Base-by-base conservation (phyloP, 1,140 invertebrate genomes). In the Apis dorsata region DNA sequence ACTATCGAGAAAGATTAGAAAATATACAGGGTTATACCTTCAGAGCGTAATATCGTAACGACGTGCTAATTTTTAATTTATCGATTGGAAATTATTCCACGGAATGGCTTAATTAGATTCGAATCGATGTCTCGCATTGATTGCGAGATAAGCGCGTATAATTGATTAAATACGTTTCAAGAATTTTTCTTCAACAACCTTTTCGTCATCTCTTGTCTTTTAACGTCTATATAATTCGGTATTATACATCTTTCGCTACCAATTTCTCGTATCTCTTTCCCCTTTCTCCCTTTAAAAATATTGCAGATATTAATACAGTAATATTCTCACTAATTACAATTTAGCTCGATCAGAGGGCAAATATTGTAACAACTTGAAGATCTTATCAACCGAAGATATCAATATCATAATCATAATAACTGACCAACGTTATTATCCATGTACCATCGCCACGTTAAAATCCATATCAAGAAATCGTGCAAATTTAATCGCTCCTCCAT, bases 341-440 rank as follows among this genome's bases (percentile, higher is more conserved):
- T 69, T n/a, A 70, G 17, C 21, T 15, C 8, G 13, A 2, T 9
- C 51, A 17, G 1, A 55, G 10, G 28, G 21, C 24, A 72, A 72
- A 72, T 72, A 72, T 55, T 72, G 44, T 72, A 72, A 72, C 51
- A 28, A 55, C 51, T 19, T 13, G 24, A 28, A 34, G 34, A 28
- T 55, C 70, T 72, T 55, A 72, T 28, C 70, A 15, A 55, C 24
- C 19, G 28, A 51, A 28, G 17, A 17, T 72, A 55, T 15, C 70
- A 72, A 72, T 72, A 72, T 72, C 24, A 72, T 72, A 19, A 72
- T 72, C 70, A 55, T 55, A 55, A 72, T 28, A 72, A 44, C 51
- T 11, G 70, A 28, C 70, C 15, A 55, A 24, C 28, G 55, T 72
- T 72, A 72, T 17, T 15, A 55, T 1, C 51, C 51, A 55, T 55